Base-by-base conservation (phyloP, 2,113 vertebrate genomes). In the Cynopterus brachyotis region DNA sequence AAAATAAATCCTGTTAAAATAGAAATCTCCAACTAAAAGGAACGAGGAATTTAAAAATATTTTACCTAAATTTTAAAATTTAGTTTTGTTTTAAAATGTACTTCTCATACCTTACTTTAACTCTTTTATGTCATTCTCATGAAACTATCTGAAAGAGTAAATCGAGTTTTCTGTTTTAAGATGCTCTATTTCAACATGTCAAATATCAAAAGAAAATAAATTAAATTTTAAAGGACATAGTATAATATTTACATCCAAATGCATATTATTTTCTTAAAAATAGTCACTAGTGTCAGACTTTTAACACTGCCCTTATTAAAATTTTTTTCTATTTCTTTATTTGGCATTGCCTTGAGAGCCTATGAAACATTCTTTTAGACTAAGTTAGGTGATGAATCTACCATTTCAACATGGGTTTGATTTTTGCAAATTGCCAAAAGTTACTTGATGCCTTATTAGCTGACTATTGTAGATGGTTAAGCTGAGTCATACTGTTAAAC, bases 111-210 rank as follows among this genome's bases (percentile, higher is more conserved):
- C 12, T 89, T 94, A 42, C 32, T 60, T 92, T 90, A 76, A 88
- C 26, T 81, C n/a, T 87, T 91, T 73, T 55, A 57, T 69, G 15
- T 76, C 66, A 59, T 91, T 55, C 69, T 80, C 60, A 67, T 60
- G 24, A 76, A 97, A 89, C 50, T 86, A 19, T 64, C 35, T 91
- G 24, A 35, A 67, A 79, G 28, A 60, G 40, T 84, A 94, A 75
- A 84, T 80, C 84, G 79, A 55, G 30, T 75, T 97, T 94, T 72
- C 30, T 75, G 42, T 69, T 90, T 96, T 80, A 88, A 89, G 87
- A 47, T 80, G 85, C 7, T 81, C 47, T 53, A 8, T 79, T 91
- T 95, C 40, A 92, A 24, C 24, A 62, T 92, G 78, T 42, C 62
- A 84, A 55, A 70, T 95, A 89, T 50, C 45, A 55, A 80, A 83